Base-by-base conservation (phyloP, 1,140 invertebrate genomes). In the Drosophila malerkotliana region DNA sequence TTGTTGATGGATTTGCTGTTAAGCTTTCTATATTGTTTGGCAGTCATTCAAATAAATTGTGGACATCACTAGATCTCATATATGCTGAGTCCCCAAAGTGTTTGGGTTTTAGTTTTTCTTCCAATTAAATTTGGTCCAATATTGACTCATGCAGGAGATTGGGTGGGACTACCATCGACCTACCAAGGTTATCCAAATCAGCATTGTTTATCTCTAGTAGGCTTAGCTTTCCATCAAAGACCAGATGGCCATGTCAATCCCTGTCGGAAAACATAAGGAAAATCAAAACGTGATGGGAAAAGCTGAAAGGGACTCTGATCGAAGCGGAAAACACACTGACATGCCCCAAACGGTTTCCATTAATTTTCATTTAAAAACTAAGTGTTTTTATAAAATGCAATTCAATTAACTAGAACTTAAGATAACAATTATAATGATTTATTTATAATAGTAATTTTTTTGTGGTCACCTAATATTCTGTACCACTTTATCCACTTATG, bases 121-220 rank as follows among this genome's bases (percentile, higher is more conserved):
- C 64, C 66, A 69, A 69, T 68, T 69, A 68, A 68, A 48, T 56
- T 4, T 15, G 15, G 39, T 67, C 67, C 39, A 12, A 15, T 44
- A 15, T 21, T 37, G 51, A 24, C 14, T 37, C 7, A 2, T 18
- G 5, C n/a, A 5, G 24, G 5, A 5, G 48, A 34, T 45, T 15
- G 41, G 3, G 26, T 7, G 8, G 12, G 30, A 28, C 67, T 55
- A 67, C 49, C n/a, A 37, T 4, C 34, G 5, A 10, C 14, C 61
- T 44, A 63, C 48, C 47, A 52, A 47, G 34, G 59, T 14, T 39
- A 15, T n/a, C n/a, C 39, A 55, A n/a, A 37, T 12, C 32, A 67
- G 24, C 60, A 34, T 45, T 30, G 34, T 55, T 32, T 41, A 32
- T 68, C 18, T 32, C 32, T 21, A 28, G 45, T 69, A 18, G 37